Evolutionary conservation across 1,140 invertebrate species (phyloP).

Genomic region (Lineus longissimus): DNA sequence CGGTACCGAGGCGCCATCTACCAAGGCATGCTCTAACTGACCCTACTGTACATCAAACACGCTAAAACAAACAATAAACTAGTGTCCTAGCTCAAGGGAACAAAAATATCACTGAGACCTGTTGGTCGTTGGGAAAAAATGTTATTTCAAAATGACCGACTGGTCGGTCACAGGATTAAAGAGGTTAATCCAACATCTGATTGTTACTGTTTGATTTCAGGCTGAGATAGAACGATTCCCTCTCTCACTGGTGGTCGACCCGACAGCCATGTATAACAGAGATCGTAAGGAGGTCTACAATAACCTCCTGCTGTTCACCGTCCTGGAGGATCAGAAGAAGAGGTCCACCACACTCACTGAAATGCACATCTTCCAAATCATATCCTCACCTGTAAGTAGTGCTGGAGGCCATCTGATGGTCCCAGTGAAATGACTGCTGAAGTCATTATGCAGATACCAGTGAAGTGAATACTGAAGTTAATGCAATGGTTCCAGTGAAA

Average conservation of each 20-base stretch:
- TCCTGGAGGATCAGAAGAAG: slow-evolving; percentile 57
- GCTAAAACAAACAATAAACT: too few relatives aligned
- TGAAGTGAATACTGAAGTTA: background rate
- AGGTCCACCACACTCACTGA: slow-evolving; percentile 65
- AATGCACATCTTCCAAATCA: slow-evolving; percentile 95
- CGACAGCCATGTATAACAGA: slow-evolving; percentile 93
- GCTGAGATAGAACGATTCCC: slow-evolving; percentile 86
- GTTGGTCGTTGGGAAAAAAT: too few relatives aligned
- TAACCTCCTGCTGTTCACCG: slow-evolving; percentile 96
- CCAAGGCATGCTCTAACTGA: too few relatives aligned
- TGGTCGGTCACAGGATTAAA: too few relatives aligned
- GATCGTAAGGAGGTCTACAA: slow-evolving; percentile 97
- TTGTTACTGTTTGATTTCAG: slow-evolving; percentile 57
- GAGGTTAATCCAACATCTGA: too few relatives aligned
- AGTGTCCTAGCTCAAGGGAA: too few relatives aligned
- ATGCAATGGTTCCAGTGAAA: too few relatives aligned
- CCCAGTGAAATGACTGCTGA: background rate
- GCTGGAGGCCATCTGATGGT: background rate
- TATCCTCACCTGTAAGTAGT: slow-evolving; percentile 38
- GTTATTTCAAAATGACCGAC: too few relatives aligned
- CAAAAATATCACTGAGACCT: too few relatives aligned
- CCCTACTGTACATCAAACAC: too few relatives aligned
- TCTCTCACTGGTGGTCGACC: slow-evolving; percentile 83
- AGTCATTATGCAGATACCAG: background rate
- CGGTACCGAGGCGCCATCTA: too few relatives aligned